Base-by-base conservation (phyloP, 2,888 invertebrate species). In the Pemphredon lugubris region DNA sequence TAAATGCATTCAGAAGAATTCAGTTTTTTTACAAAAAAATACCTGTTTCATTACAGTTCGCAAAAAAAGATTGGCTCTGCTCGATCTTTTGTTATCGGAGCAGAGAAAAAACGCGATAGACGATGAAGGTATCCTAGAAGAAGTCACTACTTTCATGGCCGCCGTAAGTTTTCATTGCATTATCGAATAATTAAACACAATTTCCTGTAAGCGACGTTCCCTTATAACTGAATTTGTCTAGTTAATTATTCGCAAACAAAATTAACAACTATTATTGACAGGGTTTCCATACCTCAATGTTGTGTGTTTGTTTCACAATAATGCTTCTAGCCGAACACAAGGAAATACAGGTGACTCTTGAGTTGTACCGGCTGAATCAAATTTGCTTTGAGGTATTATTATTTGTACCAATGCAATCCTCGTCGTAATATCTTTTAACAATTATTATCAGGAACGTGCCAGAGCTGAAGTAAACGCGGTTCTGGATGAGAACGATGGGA, bases 231-330 rank as follows among this genome's bases (percentile, higher is more conserved):
- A 18, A 18, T n/a, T n/a, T n/a, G n/a, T n/a, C n/a, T n/a, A 2
- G n/a, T 47, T 32, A 40, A 40, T 40, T 40, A 40, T 16, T 16
- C 4, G n/a, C n/a, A n/a, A n/a, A n/a, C n/a, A n/a, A n/a, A n/a
- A n/a, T n/a, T n/a, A n/a, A n/a, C n/a, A n/a, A n/a, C n/a, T n/a
- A n/a, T n/a, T 34, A 34, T 34, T 11, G 89, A 58, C 81, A 92
- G 92, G 93, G 94, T 0, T 93, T 93, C 80, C 94, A 94, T 66
- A 94, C 94, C 0, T 93, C 93, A 0, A 91, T 93, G 0, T 89
- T 90, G 51, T 91, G 91, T 4, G 80, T 93, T 9, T 90, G 90
- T 26, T 92, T 91, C 76, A 87, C 90, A 6, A 82, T 93, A 9
- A 84, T 93, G 80, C 83, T 92, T 50, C 78, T 93, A 14, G 92